Percentiles rank a stretch among this genome's conserved stretches.
These are phyloP conservation scores for Palloptera scutellata DNA, from an alignment of 2,888 invertebrate species.

Conservation along the genomic window DNA sequence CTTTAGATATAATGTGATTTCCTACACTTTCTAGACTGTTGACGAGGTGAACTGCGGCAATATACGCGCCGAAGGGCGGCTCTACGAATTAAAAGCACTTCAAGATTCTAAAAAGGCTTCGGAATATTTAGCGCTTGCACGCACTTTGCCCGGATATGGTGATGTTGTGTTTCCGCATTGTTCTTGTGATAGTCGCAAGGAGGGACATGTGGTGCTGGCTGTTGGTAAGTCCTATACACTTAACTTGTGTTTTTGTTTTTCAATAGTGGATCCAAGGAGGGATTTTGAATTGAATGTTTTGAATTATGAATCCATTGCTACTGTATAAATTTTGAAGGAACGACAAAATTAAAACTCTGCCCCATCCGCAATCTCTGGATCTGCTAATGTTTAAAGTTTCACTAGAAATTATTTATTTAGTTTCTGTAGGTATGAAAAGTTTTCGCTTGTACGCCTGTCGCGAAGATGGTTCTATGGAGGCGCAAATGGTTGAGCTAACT, in stretches of 20 bases:
- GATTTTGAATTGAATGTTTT: no score
- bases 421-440: conserved; percentile 68
- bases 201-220: conserved; percentile 83
- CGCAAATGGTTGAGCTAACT: conserved; percentile 80
- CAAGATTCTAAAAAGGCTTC: conserved; percentile 88
- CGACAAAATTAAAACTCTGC: no score
- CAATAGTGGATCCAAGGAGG: background rate
- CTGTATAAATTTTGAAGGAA: no score
- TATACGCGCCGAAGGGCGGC: conserved; percentile 86
- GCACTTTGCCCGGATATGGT: conserved; percentile 90
- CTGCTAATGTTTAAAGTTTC: no score
- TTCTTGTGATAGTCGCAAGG: conserved; percentile 87
- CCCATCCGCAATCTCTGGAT: no score
- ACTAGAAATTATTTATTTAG: conserved; percentile 2
- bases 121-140: conserved; percentile 86
- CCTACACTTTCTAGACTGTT: conserved; percentile 73
- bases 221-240: conserved; percentile 69
- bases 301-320: no score
- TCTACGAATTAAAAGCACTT: conserved; percentile 95
- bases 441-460: conserved; percentile 84
- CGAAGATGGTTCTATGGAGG: conserved; percentile 80
- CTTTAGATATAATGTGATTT: no score
- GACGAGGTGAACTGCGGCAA: conserved; percentile 95
- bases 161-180: conserved; percentile 95
- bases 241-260: background rate